phyloP scores from a whole-genome alignment of 1,140 invertebrate species.

The Propsilocerus akamusi region DNA sequence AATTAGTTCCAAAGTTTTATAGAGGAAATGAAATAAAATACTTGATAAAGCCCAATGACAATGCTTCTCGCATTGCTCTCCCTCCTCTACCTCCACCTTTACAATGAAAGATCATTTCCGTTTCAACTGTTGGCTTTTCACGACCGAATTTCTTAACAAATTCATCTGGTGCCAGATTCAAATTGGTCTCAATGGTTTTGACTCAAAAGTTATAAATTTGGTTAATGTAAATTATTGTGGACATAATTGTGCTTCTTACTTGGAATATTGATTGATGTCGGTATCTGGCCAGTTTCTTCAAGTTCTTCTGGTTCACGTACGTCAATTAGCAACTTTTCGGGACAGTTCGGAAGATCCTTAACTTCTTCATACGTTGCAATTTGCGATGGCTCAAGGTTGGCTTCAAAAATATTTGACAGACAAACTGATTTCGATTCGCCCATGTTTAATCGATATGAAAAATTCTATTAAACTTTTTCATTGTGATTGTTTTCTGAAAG shows the following conservation, averaged over 20 bases:
- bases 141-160: slow-evolving; percentile 27
- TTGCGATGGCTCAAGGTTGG: too few relatives aligned
- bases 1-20: too few relatives aligned
- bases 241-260: slow-evolving; percentile 26
- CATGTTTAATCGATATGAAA: too few relatives aligned
- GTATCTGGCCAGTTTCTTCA: slow-evolving; percentile 39
- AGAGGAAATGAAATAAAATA: too few relatives aligned
- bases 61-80: too few relatives aligned
- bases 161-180: slow-evolving; percentile 26
- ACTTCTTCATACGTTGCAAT: slow-evolving; percentile 31
- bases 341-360: slow-evolving; percentile 25
- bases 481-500: too few relatives aligned
- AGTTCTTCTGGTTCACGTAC: slow-evolving; percentile 45
- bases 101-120: slow-evolving; percentile 33
- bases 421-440: too few relatives aligned
- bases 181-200: slow-evolving; percentile 22
- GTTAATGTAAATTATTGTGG: neutral
- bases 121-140: slow-evolving; percentile 24
- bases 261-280: slow-evolving; percentile 50
- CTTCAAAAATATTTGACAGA: too few relatives aligned
- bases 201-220: slow-evolving; percentile 19
- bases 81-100: slow-evolving; percentile 29
- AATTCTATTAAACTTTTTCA: too few relatives aligned
- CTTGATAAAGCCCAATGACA: too few relatives aligned
- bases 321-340: slow-evolving; percentile 35